Base-by-base conservation (phyloP, 1,140 invertebrate species). In the Drosophila nikananu region DNA sequence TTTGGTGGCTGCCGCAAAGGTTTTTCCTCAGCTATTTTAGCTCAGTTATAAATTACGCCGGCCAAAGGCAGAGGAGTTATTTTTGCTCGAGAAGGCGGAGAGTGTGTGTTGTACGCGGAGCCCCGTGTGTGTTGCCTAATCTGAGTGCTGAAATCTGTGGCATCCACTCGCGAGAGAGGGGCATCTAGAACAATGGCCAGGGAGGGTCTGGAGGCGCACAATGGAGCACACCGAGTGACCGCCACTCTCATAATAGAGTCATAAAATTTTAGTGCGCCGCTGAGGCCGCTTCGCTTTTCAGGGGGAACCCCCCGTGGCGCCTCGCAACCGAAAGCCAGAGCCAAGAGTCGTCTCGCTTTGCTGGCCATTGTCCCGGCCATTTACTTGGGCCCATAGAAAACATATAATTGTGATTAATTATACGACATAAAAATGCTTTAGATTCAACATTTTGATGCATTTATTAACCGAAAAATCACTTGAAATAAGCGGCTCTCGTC, bases 321-420 rank as follows among this genome's bases (percentile, higher is more conserved):
- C 81, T 62, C 49, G 37, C 51, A 52, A 52, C 27, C 49, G 25
- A 60, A 61, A 55, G 66, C 51, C 51, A 73, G 66, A 72, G 52
- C 57, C 61, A 49, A 49, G 66, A 78, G 51, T 35, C 51, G 86
- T 86, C 90, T 90, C 81, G 86, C 86, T 86, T 90, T 89, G 86
- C 84, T 90, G 83, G 65, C 83, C 74, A 87, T 87, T 87, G 83
- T 87, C 65, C 66, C 81, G 84, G 65, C 81, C 75, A 83, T 87
- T 87, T 89, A 84, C 73, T 80, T 30, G 81, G 81, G 65, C 54
- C 75, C 78, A 86, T 81, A 81, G 86, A 89, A 81, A 57, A 89
- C 81, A 91, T 89, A 90, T 89, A 89, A 89, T 89, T 89, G 86
- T 89, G 86, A 90, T 90, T 90, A 90, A 90, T 90, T 90, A 90